Conservation (phyloP, 2,888 invertebrate genomes). For the Odiellus spinosus region DNA sequence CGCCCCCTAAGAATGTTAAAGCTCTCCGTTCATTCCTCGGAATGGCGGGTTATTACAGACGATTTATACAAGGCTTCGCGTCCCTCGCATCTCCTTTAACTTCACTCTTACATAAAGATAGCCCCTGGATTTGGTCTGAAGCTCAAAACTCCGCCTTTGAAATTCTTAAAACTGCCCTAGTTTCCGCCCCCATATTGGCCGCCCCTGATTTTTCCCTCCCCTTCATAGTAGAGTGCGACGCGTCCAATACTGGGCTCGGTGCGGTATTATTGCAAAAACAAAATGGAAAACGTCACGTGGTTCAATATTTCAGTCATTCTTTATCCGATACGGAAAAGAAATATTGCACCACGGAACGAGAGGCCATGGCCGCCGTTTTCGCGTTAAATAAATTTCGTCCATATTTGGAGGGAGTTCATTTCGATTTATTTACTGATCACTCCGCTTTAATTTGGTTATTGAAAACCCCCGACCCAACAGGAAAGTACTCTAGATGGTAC, state of each 20-base stretch:
- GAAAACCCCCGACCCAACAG: constrained; percentile 28
- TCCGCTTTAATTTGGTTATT: constrained; percentile 34
- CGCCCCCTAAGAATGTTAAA: constrained; percentile 9
- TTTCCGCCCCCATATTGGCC: too few relatives aligned
- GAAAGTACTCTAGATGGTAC: constrained; percentile 33
- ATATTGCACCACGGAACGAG: constrained; percentile 31
- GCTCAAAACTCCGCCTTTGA: too few relatives aligned
- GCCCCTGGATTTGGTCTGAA: too few relatives aligned
- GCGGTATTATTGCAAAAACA: constrained; percentile 21
- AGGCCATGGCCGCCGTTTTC: constrained; percentile 27
- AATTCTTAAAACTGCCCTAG: too few relatives aligned
- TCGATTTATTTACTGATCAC: constrained; percentile 32
- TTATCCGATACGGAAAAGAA: constrained; percentile 16
- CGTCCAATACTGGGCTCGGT: constrained; percentile 17
- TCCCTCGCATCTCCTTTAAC: too few relatives aligned
- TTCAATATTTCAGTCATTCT: constrained; percentile 19
- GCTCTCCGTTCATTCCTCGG: neutral
- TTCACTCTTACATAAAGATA: too few relatives aligned
- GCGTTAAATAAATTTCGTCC: constrained; percentile 29
- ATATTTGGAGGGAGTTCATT: constrained; percentile 28
- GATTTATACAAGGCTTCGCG: constrained; percentile 7
- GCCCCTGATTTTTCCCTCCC: too few relatives aligned
- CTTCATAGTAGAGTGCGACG: too few relatives aligned
- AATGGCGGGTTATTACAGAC: constrained; percentile 2
- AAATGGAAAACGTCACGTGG: constrained; percentile 10